Conservation (phyloP, 2,888 invertebrate genomes). For the Agriotes lineatus region DNA sequence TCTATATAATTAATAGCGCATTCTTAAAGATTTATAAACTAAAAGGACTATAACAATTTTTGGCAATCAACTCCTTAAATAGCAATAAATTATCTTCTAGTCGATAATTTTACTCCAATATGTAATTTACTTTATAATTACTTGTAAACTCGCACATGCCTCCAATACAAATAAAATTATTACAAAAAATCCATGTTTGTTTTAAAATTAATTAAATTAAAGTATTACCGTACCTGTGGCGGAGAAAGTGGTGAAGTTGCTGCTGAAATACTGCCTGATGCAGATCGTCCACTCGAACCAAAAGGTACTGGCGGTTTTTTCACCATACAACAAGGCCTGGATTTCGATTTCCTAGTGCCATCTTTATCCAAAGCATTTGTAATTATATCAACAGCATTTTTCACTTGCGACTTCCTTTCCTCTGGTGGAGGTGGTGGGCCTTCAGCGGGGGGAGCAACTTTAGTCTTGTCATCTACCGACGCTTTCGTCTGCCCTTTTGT, state of each 20-base stretch:
- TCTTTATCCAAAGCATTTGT: conserved; percentile 74
- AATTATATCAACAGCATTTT: conserved; percentile 80
- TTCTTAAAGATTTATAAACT: too few relatives aligned
- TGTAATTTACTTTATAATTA: too few relatives aligned
- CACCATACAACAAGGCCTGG: conserved; percentile 64
- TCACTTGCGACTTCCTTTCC: conserved; percentile 71
- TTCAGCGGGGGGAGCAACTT: conserved; percentile 34
- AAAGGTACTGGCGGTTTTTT: conserved; percentile 77
- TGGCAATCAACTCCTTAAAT: too few relatives aligned
- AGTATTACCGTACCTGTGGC: conserved; percentile 42
- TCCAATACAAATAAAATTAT: neutral
- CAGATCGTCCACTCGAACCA: conserved; percentile 69
- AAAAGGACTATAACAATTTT: too few relatives aligned
- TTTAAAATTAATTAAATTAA: neutral
- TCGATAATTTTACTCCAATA: too few relatives aligned
- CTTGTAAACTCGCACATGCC: too few relatives aligned
- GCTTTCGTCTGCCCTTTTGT: neutral
- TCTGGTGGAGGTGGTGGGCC: conserved; percentile 51
- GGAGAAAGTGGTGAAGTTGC: conserved; percentile 56
- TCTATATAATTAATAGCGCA: conserved; percentile 1
- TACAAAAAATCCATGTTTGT: neutral
- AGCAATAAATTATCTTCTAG: too few relatives aligned
- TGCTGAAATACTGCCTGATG: conserved; percentile 70
- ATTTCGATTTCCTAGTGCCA: conserved; percentile 65
- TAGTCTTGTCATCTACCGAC: neutral